These are phyloP conservation scores for Diarsia rubi DNA, from an alignment of 2,888 invertebrate species.

Conservation along the genomic window DNA sequence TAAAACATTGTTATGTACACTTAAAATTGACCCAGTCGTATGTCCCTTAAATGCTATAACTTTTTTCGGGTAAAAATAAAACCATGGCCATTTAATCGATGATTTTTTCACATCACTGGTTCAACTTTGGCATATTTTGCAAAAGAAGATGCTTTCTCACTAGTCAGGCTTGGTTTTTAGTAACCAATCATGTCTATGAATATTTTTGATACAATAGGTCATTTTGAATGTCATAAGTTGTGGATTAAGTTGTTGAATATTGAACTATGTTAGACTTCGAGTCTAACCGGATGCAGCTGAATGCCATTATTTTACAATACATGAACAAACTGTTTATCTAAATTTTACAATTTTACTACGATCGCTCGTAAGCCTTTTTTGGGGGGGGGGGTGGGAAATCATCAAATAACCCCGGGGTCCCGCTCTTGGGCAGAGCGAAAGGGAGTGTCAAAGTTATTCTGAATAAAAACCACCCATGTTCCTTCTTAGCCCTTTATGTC, in stretches of 20 bases:
- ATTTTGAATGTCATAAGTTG: neutral
- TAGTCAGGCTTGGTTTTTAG: conserved; percentile 16
- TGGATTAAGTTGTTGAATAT: neutral
- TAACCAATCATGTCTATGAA: neutral
- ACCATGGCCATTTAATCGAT: conserved; percentile 33
- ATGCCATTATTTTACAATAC: neutral
- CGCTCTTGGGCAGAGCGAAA: too few relatives aligned
- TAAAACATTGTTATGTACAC: neutral
- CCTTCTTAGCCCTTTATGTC: too few relatives aligned
- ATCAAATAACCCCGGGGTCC: too few relatives aligned
- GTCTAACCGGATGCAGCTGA: neutral
- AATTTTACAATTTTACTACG: neutral
- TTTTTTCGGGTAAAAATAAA: neutral
- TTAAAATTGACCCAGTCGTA: neutral
- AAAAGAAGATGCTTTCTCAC: conserved; percentile 63
- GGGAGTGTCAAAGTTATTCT: too few relatives aligned
- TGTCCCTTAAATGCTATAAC: neutral
- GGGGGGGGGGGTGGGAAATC: too few relatives aligned
- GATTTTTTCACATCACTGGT: conserved; percentile 40
- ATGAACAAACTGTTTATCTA: neutral
- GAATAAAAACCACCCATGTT: too few relatives aligned
- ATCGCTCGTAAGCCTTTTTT: too few relatives aligned
- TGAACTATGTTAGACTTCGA: too few relatives aligned
- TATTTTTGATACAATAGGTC: neutral
- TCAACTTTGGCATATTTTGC: conserved; percentile 67